Base-by-base conservation (phyloP, 64 coral and sea anemone species). In the Montipora efflorescens region DNA sequence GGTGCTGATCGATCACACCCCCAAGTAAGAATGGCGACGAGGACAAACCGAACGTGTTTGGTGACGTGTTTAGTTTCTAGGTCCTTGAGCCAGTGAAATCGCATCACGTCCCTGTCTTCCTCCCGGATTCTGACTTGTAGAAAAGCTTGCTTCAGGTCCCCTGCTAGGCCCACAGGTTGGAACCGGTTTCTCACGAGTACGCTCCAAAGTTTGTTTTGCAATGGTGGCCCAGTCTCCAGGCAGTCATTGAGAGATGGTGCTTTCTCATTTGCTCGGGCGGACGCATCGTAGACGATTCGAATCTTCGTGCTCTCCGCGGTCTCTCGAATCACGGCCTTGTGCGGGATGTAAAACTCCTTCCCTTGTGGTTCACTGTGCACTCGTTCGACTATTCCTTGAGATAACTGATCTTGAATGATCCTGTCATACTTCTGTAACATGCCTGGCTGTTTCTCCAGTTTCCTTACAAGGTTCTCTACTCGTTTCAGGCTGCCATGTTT, bases 1-100 rank as follows among this genome's bases (percentile, higher is more conserved):
- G 64, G 59, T 94, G 85, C 43, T 93, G 92, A 16, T 88, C 92
- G 15, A 93, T 59, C 67, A 76, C 79, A 74, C 52, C 77, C 47
- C 92, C 66, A 15, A 82, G 59, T 12, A 94, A 77, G 82, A 94
- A 89, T 13, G 84, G 92, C 44, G 75, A 94, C 49, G 67, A 68
- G 57, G 87, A 89, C 64, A 94, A 77, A 18, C 92, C 84, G 20
- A 94, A 94, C 5, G 75, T n/a, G n/a, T 67, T 85, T 59, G 14
- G 84, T 3, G 77, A 83, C 57, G 46, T 78, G 14, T 78, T 78
- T 78, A 47, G 47, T 78, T 11, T 46, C 15, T 19, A 78, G 76
- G 45, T 78, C 76, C 12, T 78, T 78, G 13, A 49, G 46, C 45
- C 44, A 78, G 76, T 78, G 76, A 78, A 78, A 49, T 78, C 15